Evolutionary conservation across 1,140 invertebrate species (phyloP), one percentile per base, ranked within the genome.

Genomic region (Fopius arisanus): DNA sequence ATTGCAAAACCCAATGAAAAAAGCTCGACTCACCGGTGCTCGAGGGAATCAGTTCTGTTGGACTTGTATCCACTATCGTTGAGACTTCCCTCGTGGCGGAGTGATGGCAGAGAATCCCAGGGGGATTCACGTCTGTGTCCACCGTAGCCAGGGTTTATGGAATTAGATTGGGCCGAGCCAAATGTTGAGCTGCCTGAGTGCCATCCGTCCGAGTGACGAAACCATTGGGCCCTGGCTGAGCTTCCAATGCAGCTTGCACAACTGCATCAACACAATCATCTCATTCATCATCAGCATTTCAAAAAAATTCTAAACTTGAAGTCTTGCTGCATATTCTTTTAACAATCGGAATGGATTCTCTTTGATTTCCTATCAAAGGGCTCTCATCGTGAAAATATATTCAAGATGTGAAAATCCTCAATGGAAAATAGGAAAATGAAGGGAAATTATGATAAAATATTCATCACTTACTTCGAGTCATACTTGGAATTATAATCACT

Each of bases 51-150:
- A 41, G 94, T 94, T 73, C 94, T 90, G 80, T 94, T 94, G 79
- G 93, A 94, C 83, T 95, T 94, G 82, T 95, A 96, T 68, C 94
- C 94, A 70, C 93, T 95, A 86, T 96, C 94, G 83, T 94, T 93
- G 69, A 95, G 90, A 81, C 94, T 95, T 78, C 92, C 91, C 80
- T 95, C 94, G 79, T 95, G 94, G 41, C 94, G 90, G 48, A 96
- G 85, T 21, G 94, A 95, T 23, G 94, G 94, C 51, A 96, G 86
- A 6, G 94, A 95, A 82, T 96, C 94, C 94, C 94, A 95, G 3
- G 94, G 93, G 0, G 94, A 94, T 48, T 87, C 86, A 68, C 94
- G 90, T 78, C 93, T 93, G n/a, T 90, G 88, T 19, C 88, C 87
- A 1, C 83, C 84, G 9, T 89, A 89, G 2, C 82, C 79, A 48